Evolutionary conservation across 2,797 vertebrate species (phyloP).

Genomic region (Tauraco hartlaubi): DNA sequence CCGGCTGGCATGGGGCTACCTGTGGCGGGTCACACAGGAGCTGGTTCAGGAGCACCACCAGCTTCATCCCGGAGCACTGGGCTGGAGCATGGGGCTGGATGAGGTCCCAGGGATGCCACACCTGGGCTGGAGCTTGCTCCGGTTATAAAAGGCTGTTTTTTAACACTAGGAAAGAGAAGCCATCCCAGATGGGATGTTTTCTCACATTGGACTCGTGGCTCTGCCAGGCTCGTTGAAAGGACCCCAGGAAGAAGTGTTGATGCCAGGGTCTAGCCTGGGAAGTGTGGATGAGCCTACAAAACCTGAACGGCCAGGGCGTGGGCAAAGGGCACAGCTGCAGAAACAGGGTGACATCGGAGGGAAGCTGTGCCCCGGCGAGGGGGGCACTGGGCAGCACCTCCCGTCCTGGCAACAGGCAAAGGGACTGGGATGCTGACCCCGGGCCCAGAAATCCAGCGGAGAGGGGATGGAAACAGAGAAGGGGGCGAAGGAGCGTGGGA

Average conservation of each 20-base stretch:
- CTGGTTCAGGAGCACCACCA: too few relatives aligned
- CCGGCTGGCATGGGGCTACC: background rate
- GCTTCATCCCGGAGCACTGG: background rate
- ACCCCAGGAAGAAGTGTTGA: background rate
- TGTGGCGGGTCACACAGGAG: rapidly evolving
- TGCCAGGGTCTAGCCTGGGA: background rate
- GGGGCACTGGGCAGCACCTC: background rate
- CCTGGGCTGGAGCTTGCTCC: background rate
- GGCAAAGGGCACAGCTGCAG: background rate
- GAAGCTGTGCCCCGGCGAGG: background rate
- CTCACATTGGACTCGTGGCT: background rate
- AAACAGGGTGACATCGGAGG: background rate
- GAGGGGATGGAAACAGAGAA: background rate
- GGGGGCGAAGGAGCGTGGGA: background rate
- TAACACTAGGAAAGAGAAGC: background rate
- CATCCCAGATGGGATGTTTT: background rate
- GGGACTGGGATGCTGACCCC: rapidly evolving
- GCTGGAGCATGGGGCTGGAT: background rate
- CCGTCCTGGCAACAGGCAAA: rapidly evolving
- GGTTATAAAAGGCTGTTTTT: background rate
- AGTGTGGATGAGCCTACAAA: background rate
- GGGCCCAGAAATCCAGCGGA: rapidly evolving
- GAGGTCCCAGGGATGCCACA: background rate
- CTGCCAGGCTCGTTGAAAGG: background rate
- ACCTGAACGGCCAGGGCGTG: rapidly evolving